phyloP scores from a whole-genome alignment of 2,888 invertebrate species.

The Cremastinae sp. region DNA sequence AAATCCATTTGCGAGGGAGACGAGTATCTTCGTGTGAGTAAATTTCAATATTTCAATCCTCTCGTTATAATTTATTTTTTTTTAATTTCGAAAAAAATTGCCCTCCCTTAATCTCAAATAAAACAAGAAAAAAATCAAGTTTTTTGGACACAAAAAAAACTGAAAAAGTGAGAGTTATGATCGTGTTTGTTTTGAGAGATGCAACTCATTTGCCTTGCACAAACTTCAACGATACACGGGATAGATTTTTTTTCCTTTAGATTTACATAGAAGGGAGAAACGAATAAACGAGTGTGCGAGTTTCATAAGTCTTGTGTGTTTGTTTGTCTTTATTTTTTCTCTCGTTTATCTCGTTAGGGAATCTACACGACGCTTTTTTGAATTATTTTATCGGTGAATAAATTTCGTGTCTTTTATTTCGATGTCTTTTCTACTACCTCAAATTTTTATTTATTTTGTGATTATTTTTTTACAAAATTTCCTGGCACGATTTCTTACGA shows the following conservation, averaged over 20 bases:
- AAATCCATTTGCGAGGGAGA: constrained; percentile 75
- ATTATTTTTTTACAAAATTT: neutral
- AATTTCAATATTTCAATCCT: constrained; percentile 58
- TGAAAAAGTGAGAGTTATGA: constrained; percentile 55
- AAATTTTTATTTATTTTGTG: neutral
- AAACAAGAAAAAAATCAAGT: constrained; percentile 19
- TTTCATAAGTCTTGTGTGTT: constrained; percentile 52
- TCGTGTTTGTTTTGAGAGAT: constrained; percentile 66
- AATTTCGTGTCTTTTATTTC: constrained; percentile 55
- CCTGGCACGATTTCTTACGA: neutral
- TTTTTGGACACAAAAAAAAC: constrained; percentile 34
- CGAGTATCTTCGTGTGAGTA: constrained; percentile 73
- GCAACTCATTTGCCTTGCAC: constrained; percentile 65
- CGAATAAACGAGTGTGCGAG: constrained; percentile 15
- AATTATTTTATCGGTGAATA: constrained; percentile 64
- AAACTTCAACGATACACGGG: neutral
- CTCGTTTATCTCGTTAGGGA: constrained; percentile 61
- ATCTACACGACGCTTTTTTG: constrained; percentile 59
- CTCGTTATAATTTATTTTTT: constrained; percentile 39
- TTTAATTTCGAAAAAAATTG: constrained; percentile 17
- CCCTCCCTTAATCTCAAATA: neutral
- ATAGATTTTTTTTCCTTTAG: neutral
- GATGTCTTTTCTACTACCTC: constrained; percentile 9
- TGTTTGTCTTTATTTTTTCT: neutral
- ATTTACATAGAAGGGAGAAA: neutral